A percentile compares a stretch with the other conserved stretches of the same genome.
phyloP scores from a whole-genome alignment of 1,140 invertebrate genomes.

The Piezodorus guildinii region DNA sequence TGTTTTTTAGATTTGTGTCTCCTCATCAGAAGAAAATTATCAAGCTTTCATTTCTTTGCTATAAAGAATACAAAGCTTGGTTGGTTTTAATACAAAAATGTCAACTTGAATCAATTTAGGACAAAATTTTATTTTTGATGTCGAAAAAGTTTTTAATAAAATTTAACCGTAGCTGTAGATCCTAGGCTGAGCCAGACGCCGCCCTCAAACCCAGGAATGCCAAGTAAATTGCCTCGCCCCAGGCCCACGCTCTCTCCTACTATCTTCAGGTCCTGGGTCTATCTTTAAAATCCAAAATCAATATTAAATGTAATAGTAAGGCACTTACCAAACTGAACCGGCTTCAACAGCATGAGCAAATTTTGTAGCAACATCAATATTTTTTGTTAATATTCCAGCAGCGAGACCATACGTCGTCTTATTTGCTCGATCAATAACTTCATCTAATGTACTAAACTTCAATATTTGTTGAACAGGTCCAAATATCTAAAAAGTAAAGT shows the following conservation, averaged over 20 bases:
- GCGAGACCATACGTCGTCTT: constrained; percentile 80
- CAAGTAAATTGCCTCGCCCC: no score
- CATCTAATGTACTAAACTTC: constrained; percentile 78
- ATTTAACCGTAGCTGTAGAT: no score
- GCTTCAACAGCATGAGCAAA: constrained; percentile 68
- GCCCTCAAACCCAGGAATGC: no score
- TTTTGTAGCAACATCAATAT: constrained; percentile 66
- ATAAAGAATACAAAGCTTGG: no score
- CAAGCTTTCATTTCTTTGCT: neutral
- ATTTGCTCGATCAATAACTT: constrained; percentile 80
- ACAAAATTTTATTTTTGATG: no score
- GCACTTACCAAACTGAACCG: constrained; percentile 73
- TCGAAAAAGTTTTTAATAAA: no score
- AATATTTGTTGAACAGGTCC: constrained; percentile 86
- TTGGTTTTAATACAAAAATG: no score
- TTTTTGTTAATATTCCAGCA: constrained; percentile 77
- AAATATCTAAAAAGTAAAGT: constrained; percentile 44
- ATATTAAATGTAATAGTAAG: neutral
- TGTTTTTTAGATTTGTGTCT: constrained; percentile 33
- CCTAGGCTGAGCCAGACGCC: no score
- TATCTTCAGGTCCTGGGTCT: no score
- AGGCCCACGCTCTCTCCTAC: no score
- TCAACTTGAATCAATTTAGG: no score
- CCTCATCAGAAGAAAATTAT: neutral
- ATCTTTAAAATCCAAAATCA: no score